Conservation (phyloP, 2,797 vertebrate species). For the Poeciliopsis paucimaculata region DNA sequence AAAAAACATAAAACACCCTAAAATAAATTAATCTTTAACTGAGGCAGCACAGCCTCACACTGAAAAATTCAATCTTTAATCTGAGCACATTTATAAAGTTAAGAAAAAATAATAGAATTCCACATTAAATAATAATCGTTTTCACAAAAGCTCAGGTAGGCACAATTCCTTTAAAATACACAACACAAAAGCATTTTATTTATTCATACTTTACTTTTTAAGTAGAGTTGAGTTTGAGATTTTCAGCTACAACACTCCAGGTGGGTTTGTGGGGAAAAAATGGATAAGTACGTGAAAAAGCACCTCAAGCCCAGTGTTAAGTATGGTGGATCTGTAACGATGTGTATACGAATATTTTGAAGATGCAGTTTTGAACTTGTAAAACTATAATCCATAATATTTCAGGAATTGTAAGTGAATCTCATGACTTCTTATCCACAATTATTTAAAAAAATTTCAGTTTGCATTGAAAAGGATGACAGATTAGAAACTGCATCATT, state of each 20-base stretch:
- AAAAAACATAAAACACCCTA: not conserved
- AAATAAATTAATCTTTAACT: not conserved
- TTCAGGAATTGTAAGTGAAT: not conserved
- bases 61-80: not conserved
- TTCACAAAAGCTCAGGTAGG: not conserved
- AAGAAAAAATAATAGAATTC: not conserved
- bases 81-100: too few relatives aligned
- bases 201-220: not conserved
- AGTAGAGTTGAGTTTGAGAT: not conserved
- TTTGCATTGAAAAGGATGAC: not conserved
- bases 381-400: not conserved
- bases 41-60: not conserved
- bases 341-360: not conserved
- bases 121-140: not conserved
- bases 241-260: not conserved
- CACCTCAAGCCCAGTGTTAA: not conserved
- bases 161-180: not conserved
- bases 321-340: not conserved
- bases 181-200: not conserved
- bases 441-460: not conserved
- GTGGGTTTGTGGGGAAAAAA: not conserved
- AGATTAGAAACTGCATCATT: not conserved
- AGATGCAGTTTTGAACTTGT: not conserved
- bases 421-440: not conserved
- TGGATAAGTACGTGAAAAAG: not conserved